phyloP scores from a whole-genome alignment of 2,113 vertebrate genomes.

The Coptodon bakossiorum region DNA sequence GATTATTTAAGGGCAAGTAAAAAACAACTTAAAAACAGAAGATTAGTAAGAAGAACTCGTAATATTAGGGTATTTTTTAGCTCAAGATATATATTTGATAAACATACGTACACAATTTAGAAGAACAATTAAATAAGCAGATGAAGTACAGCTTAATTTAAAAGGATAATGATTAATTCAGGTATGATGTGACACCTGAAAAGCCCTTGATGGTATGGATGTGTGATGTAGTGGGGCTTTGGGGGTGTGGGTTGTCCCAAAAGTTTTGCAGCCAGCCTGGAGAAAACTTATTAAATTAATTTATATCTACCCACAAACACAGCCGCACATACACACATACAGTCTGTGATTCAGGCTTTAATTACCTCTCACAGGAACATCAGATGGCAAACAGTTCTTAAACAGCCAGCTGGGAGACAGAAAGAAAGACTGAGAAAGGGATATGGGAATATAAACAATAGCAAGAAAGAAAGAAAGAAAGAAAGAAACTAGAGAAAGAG shows the following conservation, averaged over 20 bases:
- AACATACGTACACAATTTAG: background rate
- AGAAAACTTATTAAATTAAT: slow-evolving; percentile 54
- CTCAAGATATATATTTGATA: background rate
- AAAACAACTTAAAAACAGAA: background rate
- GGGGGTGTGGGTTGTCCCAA: background rate
- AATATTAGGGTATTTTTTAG: background rate
- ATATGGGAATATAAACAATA: background rate
- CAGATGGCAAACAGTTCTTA: slow-evolving; percentile 73
- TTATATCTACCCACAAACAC: slow-evolving; percentile 2
- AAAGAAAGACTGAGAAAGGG: background rate
- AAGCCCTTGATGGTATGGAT: background rate
- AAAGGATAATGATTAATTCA: background rate
- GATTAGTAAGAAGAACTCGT: background rate
- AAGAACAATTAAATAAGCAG: background rate
- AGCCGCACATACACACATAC: background rate
- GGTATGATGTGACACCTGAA: background rate
- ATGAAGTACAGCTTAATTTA: background rate
- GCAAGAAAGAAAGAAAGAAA: background rate
- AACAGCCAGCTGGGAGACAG: slow-evolving; percentile 63
- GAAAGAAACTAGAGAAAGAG: background rate
- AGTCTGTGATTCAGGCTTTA: slow-evolving; percentile 60
- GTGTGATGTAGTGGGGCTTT: background rate
- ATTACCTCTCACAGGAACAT: slow-evolving; percentile 74
- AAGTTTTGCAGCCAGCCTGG: slow-evolving; percentile 5
- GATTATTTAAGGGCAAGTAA: background rate